Evolutionary conservation across 2,113 vertebrate species (phyloP), one percentile per base, ranked within the genome.

Genomic region (Choloepus hoffmanni): DNA sequence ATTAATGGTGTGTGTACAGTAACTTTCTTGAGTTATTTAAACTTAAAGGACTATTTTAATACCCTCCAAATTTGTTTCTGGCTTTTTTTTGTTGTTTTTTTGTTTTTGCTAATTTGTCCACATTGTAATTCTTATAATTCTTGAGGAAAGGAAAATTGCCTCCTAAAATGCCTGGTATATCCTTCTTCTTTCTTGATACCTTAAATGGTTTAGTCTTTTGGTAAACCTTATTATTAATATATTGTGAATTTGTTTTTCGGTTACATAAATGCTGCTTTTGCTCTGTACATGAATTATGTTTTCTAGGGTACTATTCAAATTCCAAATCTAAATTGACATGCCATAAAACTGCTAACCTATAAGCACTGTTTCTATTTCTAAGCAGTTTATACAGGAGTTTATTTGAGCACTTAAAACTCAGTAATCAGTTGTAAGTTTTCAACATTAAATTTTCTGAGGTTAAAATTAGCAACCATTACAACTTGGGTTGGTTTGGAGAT

Each of bases 111-210:
- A 85, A 0, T 74, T 12, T 81, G 9, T 78, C 78, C 53, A 50
- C 21, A 79, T 23, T 60, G 58, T 60, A 60, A 60, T 60, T 60
- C 58, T 60, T 23, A 60, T 87, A 60, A 87, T 84, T 90, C 50
- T 92, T 93, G 78, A 72, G 53, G 45, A 77, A 77, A 89, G 43
- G n/a, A 73, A 87, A 50, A 60, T 89, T 63, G 55, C 9, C 50
- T 40, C 85, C 84, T 93, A 87, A 85, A 93, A 85, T 93, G 26
- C 24, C 4, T 85, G 50, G 26, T 84, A 14, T 36, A 18, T 62
- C 18, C 50, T 85, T 24, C 62, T 89, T 77, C 76, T 95, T 92
- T 96, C 18, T 60, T 95, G n/a, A 14, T 83, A 43, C 45, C 21
- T 48, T 67, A 45, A 85, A 79, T 85, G 81, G 15, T 82, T 96